Conservation (phyloP, 2,113 vertebrate genomes). For the Pluvianellus socialis region DNA sequence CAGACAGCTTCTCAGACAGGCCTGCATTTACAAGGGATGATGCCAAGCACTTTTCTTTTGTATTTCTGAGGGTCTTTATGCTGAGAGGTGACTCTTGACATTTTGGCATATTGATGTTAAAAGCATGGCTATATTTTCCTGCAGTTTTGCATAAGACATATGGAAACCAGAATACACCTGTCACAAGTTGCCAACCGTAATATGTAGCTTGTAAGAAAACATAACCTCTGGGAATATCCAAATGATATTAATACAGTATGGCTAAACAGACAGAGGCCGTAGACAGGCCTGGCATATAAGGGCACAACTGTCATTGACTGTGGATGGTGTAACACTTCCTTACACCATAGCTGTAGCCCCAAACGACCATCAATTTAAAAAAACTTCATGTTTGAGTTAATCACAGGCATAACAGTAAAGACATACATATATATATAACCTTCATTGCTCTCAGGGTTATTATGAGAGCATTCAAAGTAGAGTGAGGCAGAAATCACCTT, state of each 20-base stretch:
- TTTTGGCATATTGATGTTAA: constrained; percentile 35
- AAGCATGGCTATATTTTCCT: background rate
- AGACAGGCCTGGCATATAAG: background rate
- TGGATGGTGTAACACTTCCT: background rate
- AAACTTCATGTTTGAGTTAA: background rate
- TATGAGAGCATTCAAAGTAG: background rate
- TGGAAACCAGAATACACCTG: constrained; percentile 16
- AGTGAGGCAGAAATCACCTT: background rate
- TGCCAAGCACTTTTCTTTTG: background rate
- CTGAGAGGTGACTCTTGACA: constrained; percentile 19
- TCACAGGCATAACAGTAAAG: background rate
- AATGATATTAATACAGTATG: constrained; percentile 29
- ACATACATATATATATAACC: background rate
- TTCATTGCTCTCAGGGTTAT: background rate
- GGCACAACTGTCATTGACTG: background rate
- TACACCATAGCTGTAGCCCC: background rate
- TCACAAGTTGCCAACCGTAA: constrained; percentile 30
- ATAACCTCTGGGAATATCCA: constrained; percentile 40
- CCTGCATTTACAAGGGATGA: constrained; percentile 18
- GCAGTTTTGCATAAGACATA: background rate
- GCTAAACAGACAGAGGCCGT: constrained; percentile 6
- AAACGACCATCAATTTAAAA: background rate
- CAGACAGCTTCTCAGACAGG: background rate
- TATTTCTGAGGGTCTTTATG: background rate
- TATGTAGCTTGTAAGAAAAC: background rate